Evolutionary conservation across 2,797 vertebrate genomes (phyloP).

Genomic region (Morelia viridis): DNA sequence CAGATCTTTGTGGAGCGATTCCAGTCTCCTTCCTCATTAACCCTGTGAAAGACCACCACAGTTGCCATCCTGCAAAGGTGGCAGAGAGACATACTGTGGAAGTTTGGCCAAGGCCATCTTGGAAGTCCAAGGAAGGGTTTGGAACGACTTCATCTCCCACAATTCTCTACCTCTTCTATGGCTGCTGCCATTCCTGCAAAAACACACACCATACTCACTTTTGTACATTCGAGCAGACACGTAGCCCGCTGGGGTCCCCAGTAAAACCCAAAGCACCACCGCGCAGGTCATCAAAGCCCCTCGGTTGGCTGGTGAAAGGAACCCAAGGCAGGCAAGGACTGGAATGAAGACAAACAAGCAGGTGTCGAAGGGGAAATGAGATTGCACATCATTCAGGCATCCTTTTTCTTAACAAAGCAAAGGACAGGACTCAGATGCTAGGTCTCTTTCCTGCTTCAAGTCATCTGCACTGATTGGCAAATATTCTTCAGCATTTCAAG

Average conservation of each 20-base stretch:
- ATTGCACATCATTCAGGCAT: fast-evolving
- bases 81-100: neutral
- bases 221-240: conserved; percentile 90
- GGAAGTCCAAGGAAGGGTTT: neutral
- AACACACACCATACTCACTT: conserved; percentile 74
- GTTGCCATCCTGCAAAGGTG: neutral
- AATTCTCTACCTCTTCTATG: neutral
- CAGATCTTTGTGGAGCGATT: too few relatives aligned
- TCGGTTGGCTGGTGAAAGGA: conserved; percentile 80
- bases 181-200: neutral
- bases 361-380: neutral
- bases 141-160: neutral
- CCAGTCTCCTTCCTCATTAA: neutral
- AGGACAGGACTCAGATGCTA: too few relatives aligned
- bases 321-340: conserved; percentile 74
- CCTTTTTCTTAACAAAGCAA: neutral
- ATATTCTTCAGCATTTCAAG: neutral
- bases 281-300: conserved; percentile 89
- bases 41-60: neutral
- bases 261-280: conserved; percentile 87
- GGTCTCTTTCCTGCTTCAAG: too few relatives aligned
- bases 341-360: conserved; percentile 30
- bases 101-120: neutral
- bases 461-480: neutral
- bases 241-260: conserved; percentile 88